Evolutionary conservation across 1,140 invertebrate genomes (phyloP), one percentile per base, ranked within the genome.

Genomic region (Scaptomyza montana): DNA sequence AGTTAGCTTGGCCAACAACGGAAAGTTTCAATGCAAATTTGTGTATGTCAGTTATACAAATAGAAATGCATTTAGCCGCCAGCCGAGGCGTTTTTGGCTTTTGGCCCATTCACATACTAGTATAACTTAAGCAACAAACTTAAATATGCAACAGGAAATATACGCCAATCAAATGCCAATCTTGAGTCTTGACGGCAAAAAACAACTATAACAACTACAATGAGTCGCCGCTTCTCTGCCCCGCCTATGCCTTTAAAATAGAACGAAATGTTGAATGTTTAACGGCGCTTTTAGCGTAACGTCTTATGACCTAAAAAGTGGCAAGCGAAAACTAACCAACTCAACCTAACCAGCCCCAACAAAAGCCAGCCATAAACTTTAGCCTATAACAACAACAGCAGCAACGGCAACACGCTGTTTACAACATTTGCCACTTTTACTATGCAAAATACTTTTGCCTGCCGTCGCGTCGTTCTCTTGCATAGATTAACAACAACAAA

Each of bases 111-210:
- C 16, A 16, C 16, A 16, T 16, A 16, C 16, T 10, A 41, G 33
- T 28, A 54, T 53, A 64, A 50, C 45, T 61, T 53, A 77, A 62
- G 69, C 78, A 74, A 74, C 79, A 84, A 84, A 89, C 77, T 89
- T 89, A 86, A 89, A 89, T 89, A 89, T 89, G 77, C 86, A 89
- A 86, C 77, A 89, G 85, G 85, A 89, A 89, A 89, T 89, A 90
- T 89, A 89, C 86, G 85, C 85, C 85, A 89, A 89, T 89, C 85
- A 89, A 89, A 72, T 89, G 85, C 86, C 85, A 89, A 89, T 89
- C 85, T 86, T 68, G 63, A 78, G 61, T 60, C 56, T 72, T 89
- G 85, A 89, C 82, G 78, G 76, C 82, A 59, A 36, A 36, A 56
- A 49, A 33, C 53, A 73, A 36, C 33, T 68, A 33, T n/a, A 67